Evolutionary conservation across 2,113 vertebrate species (phyloP), one percentile per base, ranked within the genome.

Genomic region (Antigone vipio): DNA sequence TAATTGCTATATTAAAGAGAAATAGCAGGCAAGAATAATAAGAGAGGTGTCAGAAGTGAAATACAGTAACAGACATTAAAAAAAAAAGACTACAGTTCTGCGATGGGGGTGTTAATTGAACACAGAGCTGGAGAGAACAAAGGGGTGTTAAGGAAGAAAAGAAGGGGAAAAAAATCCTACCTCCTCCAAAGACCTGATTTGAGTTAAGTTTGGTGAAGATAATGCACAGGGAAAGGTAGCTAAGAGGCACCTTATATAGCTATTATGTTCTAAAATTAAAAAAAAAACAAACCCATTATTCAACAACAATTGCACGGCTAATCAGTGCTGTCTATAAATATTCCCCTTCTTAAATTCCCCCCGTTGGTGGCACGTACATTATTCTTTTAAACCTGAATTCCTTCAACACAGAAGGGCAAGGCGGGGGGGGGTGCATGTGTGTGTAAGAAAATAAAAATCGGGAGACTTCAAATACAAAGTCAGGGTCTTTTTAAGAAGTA

Each of bases 91-190:
- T 95, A 82, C 75, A 79, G 84, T 95, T 95, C 95, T 94, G 72
- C 13, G 21, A 95, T 93, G 96, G 93, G 95, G 92, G 93, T 96
- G 97, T 97, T 98, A 97, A 97, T 91, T 97, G 96, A 97, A 97
- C 81, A 83, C 93, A 97, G 88, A 97, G 91, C 92, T 85, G 84
- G 52, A 92, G 95, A 97, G 97, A 98, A 98, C 97, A 97, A 98
- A 98, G 95, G 96, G 83, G 91, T 73, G 97, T 90, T 95, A 97
- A 93, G 68, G 88, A 86, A 96, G 86, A 93, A 91, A 92, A 96
- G 58, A 88, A 50, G 66, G 86, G 58, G 59, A 76, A 92, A 60
- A 68, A 92, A 93, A 89, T 84, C 52, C 83, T 94, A 95, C 91
- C 93, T 97, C 94, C 95, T 96, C 87, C 94, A 75, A 96, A 95